A percentile compares a stretch with the other conserved stretches of the same genome.
Evolutionary conservation across 1,140 invertebrate species (phyloP).

Genomic region (Polyergus mexicanus): DNA sequence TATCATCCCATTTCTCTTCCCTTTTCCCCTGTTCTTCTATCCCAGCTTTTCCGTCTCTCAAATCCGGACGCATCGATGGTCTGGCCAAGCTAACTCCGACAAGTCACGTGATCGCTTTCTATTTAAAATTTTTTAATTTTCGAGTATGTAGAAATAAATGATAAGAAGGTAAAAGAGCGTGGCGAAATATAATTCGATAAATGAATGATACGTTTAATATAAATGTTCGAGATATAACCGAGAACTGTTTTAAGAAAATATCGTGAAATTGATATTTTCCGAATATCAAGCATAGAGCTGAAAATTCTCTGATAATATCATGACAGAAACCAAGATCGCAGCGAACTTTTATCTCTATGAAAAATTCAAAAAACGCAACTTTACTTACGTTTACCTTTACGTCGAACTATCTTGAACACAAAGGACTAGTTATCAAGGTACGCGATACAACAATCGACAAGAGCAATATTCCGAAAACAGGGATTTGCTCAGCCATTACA

Average conservation of each 20-base stretch:
- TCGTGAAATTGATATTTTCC: not conserved
- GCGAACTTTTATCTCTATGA: not conserved
- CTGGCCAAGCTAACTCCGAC: conserved; percentile 42
- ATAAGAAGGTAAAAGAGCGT: not conserved
- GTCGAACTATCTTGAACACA: not conserved
- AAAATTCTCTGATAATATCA: not conserved
- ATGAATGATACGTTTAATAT: not conserved
- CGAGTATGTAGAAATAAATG: not conserved
- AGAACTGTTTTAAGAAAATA: not conserved
- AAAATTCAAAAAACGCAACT: not conserved
- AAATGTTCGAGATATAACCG: not conserved
- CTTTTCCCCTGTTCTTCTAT: not conserved
- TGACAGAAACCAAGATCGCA: not conserved
- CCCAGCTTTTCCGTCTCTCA: conserved; percentile 14
- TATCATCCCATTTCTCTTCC: conserved; percentile 46
- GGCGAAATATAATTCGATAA: not conserved
- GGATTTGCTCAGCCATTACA: conserved; percentile 38
- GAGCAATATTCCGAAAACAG: conserved; percentile 48
- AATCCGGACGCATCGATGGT: not conserved
- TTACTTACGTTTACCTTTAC: not conserved
- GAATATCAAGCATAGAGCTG: not conserved
- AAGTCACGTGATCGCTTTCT: conserved; percentile 42
- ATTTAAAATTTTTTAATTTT: not conserved
- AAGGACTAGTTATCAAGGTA: conserved; percentile 17
- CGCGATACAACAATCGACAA: conserved; percentile 7